Evolutionary conservation across 2,113 vertebrate genomes (phyloP).

Genomic region (Corythornis vintsioides): DNA sequence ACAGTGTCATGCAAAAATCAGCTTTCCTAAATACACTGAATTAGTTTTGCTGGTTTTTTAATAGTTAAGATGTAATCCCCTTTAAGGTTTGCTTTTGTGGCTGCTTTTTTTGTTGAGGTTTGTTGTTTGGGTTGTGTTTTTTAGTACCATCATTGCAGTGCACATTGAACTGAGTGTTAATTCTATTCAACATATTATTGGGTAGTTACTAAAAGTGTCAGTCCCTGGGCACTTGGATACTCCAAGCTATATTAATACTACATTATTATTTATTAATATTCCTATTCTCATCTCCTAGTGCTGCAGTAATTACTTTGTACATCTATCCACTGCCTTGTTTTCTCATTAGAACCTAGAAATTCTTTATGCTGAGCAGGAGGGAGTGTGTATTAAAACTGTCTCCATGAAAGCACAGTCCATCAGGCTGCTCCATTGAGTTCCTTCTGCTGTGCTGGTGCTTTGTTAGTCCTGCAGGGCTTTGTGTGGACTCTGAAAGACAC

Average conservation of each 20-base stretch:
- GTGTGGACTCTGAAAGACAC: not conserved
- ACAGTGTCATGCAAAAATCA: not conserved
- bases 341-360: not conserved
- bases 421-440: not conserved
- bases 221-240: not conserved
- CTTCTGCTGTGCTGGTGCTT: not conserved
- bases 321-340: not conserved
- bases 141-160: not conserved
- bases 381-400: not conserved
- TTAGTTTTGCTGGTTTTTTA: not conserved
- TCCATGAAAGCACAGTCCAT: not conserved
- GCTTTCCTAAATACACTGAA: not conserved
- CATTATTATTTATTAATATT: not conserved
- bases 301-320: not conserved
- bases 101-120: not conserved
- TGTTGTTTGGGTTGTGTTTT: too few relatives aligned
- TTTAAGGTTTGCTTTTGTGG: not conserved
- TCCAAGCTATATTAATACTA: not conserved
- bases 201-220: not conserved
- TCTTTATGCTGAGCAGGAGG: not conserved
- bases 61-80: not conserved
- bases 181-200: not conserved
- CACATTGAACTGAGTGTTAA: not conserved
- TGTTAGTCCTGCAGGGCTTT: not conserved
- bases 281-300: not conserved